These are phyloP conservation scores for Homarus gammarus DNA, from an alignment of 2,888 invertebrate genomes.

Conservation along the genomic window DNA sequence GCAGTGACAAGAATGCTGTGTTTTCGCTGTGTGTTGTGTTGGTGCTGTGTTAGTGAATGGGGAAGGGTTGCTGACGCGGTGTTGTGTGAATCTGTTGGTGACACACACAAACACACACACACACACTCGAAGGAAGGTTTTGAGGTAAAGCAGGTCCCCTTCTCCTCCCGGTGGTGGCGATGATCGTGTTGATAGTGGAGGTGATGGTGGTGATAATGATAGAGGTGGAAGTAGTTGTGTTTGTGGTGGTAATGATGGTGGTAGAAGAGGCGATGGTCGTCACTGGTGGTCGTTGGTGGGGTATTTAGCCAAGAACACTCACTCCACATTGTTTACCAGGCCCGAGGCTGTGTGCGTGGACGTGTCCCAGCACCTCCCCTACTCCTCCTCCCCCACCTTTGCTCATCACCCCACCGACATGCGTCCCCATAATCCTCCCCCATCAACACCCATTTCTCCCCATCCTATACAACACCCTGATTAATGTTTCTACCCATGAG, in stretches of 20 bases:
- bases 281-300: background rate
- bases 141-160: too few relatives aligned
- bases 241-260: background rate
- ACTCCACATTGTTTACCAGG: conserved; percentile 48
- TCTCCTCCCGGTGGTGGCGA: too few relatives aligned
- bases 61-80: background rate
- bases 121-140: too few relatives aligned
- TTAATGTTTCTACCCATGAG: too few relatives aligned
- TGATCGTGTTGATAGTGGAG: background rate
- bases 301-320: conserved; percentile 58
- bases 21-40: too few relatives aligned
- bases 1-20: too few relatives aligned
- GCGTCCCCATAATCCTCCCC: background rate
- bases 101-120: too few relatives aligned
- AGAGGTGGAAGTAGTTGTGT: background rate
- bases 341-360: conserved; percentile 46
- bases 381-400: too few relatives aligned
- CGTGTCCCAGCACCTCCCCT: conserved; percentile 23
- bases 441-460: background rate
- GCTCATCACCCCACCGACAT: conserved; percentile 18
- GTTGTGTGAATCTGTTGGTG: too few relatives aligned
- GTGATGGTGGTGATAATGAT: background rate
- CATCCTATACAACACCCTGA: too few relatives aligned
- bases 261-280: background rate
- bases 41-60: background rate